These are phyloP conservation scores for Scleropages formosus DNA, from an alignment of 2,797 vertebrate species.

Conservation along the genomic window DNA sequence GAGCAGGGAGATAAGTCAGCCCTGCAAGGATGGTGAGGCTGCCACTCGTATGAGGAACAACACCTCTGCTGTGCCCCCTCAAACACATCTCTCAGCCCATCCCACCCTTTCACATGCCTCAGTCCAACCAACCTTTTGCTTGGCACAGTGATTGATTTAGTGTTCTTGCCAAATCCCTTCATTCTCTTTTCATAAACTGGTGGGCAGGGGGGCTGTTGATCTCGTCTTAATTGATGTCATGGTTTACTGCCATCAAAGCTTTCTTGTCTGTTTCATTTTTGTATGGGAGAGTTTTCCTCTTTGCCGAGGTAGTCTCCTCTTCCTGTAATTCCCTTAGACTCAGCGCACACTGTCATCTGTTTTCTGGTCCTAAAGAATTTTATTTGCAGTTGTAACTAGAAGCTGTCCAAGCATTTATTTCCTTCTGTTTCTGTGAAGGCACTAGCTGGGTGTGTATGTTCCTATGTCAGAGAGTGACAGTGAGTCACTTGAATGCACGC, in stretches of 20 bases:
- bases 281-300: not conserved
- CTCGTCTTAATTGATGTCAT: constrained; percentile 60
- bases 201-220: constrained; percentile 51
- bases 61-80: too few relatives aligned
- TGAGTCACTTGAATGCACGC: not conserved
- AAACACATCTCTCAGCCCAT: too few relatives aligned
- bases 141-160: too few relatives aligned
- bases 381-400: not conserved
- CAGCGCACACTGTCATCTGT: too few relatives aligned
- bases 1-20: too few relatives aligned
- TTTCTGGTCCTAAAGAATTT: not conserved
- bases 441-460: not conserved
- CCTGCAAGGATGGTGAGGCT: not conserved
- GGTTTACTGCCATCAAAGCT: constrained; percentile 44
- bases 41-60: too few relatives aligned
- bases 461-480: not conserved
- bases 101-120: too few relatives aligned
- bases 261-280: not conserved
- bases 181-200: constrained; percentile 37
- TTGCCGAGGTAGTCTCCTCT: not conserved
- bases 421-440: not conserved
- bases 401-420: not conserved
- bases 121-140: not conserved
- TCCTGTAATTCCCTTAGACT: not conserved
- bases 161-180: not conserved